Conservation (phyloP, 1,140 invertebrate species). For the Halotydeus destructor region DNA sequence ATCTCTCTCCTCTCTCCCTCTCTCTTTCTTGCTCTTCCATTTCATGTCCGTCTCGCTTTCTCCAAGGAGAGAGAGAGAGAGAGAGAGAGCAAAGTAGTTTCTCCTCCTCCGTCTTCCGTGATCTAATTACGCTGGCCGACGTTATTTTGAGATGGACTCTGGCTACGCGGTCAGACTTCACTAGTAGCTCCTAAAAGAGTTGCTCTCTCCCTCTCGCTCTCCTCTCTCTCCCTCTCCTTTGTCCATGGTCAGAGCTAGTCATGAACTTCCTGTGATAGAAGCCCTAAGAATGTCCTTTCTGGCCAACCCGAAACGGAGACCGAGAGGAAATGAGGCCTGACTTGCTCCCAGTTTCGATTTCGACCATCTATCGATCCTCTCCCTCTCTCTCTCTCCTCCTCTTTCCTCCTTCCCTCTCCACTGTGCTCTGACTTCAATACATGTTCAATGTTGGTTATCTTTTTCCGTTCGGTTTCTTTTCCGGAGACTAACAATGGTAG, state of each 20-base stretch:
- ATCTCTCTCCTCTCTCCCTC: neutral
- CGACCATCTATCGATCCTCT: no score
- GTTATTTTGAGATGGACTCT: no score
- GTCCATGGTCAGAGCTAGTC: no score
- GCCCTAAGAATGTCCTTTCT: no score
- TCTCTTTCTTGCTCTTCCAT: neutral
- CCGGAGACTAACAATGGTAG: neutral
- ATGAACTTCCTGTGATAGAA: no score
- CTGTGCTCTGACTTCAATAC: neutral
- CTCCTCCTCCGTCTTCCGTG: no score
- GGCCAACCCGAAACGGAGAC: no score
- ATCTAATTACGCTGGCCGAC: no score
- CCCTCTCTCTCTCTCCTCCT: neutral
- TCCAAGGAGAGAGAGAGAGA: neutral
- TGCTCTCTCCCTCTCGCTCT: neutral
- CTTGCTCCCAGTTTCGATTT: no score
- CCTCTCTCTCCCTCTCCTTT: no score
- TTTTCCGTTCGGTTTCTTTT: neutral
- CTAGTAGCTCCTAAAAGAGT: neutral
- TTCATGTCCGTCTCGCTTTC: neutral
- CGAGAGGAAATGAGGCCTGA: no score
- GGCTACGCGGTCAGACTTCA: no score
- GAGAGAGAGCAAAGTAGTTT: neutral
- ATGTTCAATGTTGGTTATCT: neutral
- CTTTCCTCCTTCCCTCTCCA: neutral